Conservation (phyloP, 2,113 vertebrate genomes). For the Myiozetetes cayanensis region DNA sequence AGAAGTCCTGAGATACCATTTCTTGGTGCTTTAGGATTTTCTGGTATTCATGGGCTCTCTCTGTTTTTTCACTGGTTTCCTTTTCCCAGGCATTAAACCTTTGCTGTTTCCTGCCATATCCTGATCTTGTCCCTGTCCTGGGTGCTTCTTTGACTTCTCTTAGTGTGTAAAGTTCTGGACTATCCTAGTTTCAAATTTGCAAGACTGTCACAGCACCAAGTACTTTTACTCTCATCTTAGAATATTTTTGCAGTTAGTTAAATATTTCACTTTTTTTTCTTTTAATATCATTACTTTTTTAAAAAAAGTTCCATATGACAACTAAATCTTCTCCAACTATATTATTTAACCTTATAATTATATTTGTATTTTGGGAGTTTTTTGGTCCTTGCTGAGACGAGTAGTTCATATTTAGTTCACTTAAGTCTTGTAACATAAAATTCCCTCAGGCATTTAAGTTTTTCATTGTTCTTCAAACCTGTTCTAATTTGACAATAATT, state of each 20-base stretch:
- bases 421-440: neutral
- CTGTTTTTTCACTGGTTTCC: neutral
- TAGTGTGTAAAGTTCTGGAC: neutral
- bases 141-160: neutral
- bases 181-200: neutral
- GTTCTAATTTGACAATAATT: neutral
- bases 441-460: neutral
- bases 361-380: neutral
- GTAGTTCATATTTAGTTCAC: neutral
- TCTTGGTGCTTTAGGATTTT: neutral
- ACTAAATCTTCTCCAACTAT: neutral
- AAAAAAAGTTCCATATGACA: neutral
- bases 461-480: neutral
- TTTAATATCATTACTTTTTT: neutral
- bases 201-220: neutral
- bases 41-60: neutral
- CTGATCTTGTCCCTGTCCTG: neutral
- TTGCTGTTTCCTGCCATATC: fast-evolving
- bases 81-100: neutral
- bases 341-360: neutral
- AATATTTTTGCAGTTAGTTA: neutral
- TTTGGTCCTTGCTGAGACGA: neutral
- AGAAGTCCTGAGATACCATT: neutral
- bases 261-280: neutral
- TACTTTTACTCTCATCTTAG: neutral